These are phyloP conservation scores for Forbesichthys papilliferus DNA, from an alignment of 2,113 vertebrate species.

Conservation along the genomic window DNA sequence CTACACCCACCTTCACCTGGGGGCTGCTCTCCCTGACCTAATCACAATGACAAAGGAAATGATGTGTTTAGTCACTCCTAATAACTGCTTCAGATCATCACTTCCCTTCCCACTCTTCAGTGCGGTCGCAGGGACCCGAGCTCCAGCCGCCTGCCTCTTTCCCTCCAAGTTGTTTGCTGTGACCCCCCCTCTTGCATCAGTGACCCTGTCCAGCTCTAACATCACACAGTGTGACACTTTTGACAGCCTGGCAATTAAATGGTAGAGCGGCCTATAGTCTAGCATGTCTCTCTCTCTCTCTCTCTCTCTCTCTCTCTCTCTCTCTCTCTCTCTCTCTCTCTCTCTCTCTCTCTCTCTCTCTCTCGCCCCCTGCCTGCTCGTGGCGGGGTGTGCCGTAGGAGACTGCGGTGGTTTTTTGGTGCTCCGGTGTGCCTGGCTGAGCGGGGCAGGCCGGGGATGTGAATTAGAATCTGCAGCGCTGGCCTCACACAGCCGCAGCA, in stretches of 20 bases:
- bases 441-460: constrained; percentile 27
- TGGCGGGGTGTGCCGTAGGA: no score
- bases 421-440: neutral
- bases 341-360: constrained; percentile 15
- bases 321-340: constrained; percentile 4
- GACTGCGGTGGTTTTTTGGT: no score
- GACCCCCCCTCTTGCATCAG: constrained; percentile 34
- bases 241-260: constrained; percentile 52
- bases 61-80: constrained; percentile 70
- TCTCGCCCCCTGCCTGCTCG: constrained; percentile 28
- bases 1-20: constrained; percentile 56
- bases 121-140: constrained; percentile 7
- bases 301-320: constrained; percentile 35
- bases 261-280: constrained; percentile 6
- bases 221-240: constrained; percentile 26
- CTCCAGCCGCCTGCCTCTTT: constrained; percentile 20
- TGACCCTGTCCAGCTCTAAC: constrained; percentile 36
- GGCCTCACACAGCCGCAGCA: constrained; percentile 52
- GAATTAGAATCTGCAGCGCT: constrained; percentile 57
- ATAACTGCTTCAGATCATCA: constrained; percentile 68
- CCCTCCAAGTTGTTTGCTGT: constrained; percentile 39
- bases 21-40: constrained; percentile 60
- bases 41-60: constrained; percentile 69
- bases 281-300: neutral
- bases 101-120: constrained; percentile 9